Conservation (phyloP, 1,140 invertebrate species). For the Solenopsis invicta region DNA sequence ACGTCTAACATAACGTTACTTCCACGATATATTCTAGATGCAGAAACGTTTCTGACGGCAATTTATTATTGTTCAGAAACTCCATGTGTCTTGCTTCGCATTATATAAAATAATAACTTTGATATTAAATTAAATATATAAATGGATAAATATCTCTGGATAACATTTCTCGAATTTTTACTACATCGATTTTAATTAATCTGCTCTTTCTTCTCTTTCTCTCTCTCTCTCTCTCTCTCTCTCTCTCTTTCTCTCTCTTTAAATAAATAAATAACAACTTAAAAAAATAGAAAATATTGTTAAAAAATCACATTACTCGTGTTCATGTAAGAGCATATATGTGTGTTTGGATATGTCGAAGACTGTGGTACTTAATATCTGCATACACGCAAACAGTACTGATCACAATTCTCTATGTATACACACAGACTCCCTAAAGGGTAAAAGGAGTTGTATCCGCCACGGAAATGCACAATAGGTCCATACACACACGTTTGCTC, state of each 20-base stretch:
- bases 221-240: not conserved
- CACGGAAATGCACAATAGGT: constrained; percentile 74
- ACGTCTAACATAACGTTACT: not conserved
- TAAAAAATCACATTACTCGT: not conserved
- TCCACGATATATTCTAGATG: not conserved
- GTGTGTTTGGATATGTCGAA: constrained; percentile 1
- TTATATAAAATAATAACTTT: not conserved
- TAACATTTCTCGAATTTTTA: not conserved
- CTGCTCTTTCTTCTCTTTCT: not conserved
- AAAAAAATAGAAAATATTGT: not conserved
- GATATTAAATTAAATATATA: not conserved
- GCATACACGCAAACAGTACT: too few species aligned
- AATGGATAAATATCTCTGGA: not conserved
- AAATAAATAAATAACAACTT: not conserved
- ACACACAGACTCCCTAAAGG: constrained; percentile 67
- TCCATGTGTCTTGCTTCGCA: not conserved
- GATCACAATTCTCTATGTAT: constrained; percentile 16
- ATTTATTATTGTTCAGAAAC: not conserved
- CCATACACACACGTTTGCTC: constrained; percentile 63
- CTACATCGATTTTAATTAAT: not conserved
- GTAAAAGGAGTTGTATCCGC: constrained; percentile 75
- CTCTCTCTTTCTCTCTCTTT: not conserved
- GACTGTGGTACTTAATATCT: constrained; percentile 28
- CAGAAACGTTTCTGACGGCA: not conserved
- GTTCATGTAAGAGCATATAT: not conserved